Percentiles rank a stretch among this genome's conserved stretches.
Conservation (phyloP, 1,140 invertebrate species). For the Papilio aristodemus region DNA sequence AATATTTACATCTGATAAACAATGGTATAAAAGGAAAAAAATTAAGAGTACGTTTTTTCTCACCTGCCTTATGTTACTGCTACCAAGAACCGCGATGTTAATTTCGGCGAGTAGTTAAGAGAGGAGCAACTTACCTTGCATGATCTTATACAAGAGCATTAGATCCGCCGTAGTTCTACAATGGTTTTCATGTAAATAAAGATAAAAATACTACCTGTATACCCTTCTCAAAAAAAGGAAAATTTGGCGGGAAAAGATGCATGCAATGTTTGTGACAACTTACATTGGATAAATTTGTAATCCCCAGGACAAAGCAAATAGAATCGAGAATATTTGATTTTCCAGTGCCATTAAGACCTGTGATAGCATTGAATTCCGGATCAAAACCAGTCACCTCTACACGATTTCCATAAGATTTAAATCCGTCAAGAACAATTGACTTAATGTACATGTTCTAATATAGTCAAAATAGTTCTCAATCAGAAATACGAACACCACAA, state of each 20-base stretch:
- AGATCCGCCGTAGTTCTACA: no score
- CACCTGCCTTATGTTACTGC: no score
- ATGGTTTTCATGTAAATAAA: not conserved
- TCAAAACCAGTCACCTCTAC: conserved; percentile 98
- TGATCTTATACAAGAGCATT: no score
- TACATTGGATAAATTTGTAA: conserved; percentile 96
- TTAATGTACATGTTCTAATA: conserved; percentile 92
- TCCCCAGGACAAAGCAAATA: conserved; percentile 98
- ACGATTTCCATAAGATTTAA: conserved; percentile 97
- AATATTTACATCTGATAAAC: no score
- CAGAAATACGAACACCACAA: not conserved
- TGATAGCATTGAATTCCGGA: conserved; percentile 98
- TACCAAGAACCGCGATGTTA: no score
- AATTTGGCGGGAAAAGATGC: conserved; percentile 42
- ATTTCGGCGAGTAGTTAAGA: no score
- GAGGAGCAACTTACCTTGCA: no score
- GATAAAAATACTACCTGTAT: not conserved
- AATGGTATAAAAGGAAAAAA: no score
- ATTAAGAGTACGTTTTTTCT: no score
- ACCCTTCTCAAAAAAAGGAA: not conserved
- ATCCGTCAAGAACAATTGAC: conserved; percentile 96
- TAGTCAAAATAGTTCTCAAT: not conserved
- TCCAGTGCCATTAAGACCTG: conserved; percentile 98
- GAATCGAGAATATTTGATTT: conserved; percentile 99
- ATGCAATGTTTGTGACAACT: conserved; percentile 51